Percentiles rank a stretch among this genome's conserved stretches.
Conservation (phyloP, 30 jellyfish, hydroid and myxozoan genomes). For the Aurelia sp. region DNA sequence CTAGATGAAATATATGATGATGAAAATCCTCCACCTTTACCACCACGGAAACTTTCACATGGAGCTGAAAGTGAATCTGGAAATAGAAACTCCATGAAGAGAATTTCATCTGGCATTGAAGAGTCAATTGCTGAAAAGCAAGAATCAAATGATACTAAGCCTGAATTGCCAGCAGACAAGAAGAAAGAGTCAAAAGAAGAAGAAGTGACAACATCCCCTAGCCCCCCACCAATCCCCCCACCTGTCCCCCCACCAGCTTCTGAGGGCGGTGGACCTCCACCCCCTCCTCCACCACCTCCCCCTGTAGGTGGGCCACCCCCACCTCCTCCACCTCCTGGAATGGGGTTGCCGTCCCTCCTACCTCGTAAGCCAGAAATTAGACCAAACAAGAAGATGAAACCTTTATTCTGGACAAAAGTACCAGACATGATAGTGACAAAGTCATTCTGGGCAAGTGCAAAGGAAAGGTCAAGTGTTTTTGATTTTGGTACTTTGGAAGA, state of each 20-base stretch:
- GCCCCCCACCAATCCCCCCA: conserved; percentile 24
- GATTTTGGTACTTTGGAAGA: conserved; percentile 66
- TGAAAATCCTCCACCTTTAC: conserved; percentile 73
- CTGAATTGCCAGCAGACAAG: not conserved
- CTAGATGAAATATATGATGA: conserved; percentile 26
- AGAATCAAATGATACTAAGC: not conserved
- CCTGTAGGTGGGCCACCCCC: conserved; percentile 62
- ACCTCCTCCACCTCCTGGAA: conserved; percentile 85
- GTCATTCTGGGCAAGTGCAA: conserved; percentile 82
- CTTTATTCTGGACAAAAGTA: conserved; percentile 91
- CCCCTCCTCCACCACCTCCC: conserved; percentile 86
- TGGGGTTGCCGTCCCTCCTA: conserved; percentile 38
- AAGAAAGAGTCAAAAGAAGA: not conserved
- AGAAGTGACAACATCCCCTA: not conserved
- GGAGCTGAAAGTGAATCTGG: conserved; percentile 1
- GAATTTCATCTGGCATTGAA: not conserved
- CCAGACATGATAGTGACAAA: conserved; percentile 76
- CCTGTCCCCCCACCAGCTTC: conserved; percentile 33
- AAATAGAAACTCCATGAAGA: not conserved
- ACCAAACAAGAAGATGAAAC: conserved; percentile 84
- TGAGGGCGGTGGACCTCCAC: conserved; percentile 18
- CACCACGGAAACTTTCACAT: conserved; percentile 50
- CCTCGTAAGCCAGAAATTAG: conserved; percentile 70
- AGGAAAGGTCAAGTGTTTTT: conserved; percentile 56
- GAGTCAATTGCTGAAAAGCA: not conserved